Evolutionary conservation across 2,797 vertebrate species (phyloP), one percentile per base, ranked within the genome.

Genomic region (Diplodus sargus): DNA sequence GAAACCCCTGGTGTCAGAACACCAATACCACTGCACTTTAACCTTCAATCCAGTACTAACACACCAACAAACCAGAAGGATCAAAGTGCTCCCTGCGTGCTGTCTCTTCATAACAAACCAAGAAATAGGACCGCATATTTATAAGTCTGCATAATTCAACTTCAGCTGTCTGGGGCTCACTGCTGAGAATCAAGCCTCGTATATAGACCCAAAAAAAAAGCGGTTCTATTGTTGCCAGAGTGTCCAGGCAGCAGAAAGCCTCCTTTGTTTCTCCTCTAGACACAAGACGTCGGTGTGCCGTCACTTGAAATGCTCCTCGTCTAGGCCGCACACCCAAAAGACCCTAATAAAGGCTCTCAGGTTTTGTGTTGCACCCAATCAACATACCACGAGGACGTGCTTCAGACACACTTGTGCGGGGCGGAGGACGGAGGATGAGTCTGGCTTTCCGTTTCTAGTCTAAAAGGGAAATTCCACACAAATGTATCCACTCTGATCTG

Each of bases 221-320:
- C 47, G 42, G 39, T 59, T 78, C 83, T 87, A 54, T 89, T 89
- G 85, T 89, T 88, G 74, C 69, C 51, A 61, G 82, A 72, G 60
- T 74, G 70, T 58, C 71, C 65, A 20, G 34, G 64, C 65, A 83
- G 81, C 75, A 90, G 82, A 93, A 91, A 86, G 83, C 30, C 48
- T 76, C 72, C 83, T 91, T 92, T 93, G 91, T 93, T 89, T 90
- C 69, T 79, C 76, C 74, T 81, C 78, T 30, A 89, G 90, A 90
- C 90, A 59, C 84, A 77, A 90, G 77, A 83, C 45, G 56, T 83
- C 84, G 84, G 76, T 79, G 82, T 58, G 59, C 81, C 87, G 81
- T 88, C 86, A 87, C 88, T 92, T 85, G 78, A 90, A 91, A 70
- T 64, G 42, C 85, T 89, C 79, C 82, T 85, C 22, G 85, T 91